Evolutionary conservation across 2,113 vertebrate species (phyloP), one percentile per base, ranked within the genome.

Genomic region (Toxotes jaculatrix): DNA sequence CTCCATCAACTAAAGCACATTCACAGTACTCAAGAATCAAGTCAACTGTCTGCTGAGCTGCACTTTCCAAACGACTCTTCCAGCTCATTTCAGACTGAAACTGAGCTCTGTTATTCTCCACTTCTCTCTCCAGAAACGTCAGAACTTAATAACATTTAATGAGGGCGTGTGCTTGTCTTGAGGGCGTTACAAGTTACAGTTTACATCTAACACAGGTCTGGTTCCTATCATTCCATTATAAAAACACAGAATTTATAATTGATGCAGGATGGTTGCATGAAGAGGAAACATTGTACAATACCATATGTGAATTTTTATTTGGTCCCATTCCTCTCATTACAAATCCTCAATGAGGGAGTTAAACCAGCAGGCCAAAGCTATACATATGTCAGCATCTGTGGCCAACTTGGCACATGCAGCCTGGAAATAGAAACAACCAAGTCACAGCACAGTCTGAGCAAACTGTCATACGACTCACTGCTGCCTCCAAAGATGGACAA

Each of bases 81-180:
- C 78, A 80, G 57, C 59, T 78, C 40, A 17, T 70, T 84, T 84
- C 42, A 68, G 14, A 66, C 71, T 75, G 55, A 81, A 74, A 82
- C 21, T 31, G 51, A 78, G 74, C 69, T 80, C 36, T 61, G 82
- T 77, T 89, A 70, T 77, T 74, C 81, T 43, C 69, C 66, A 62
- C 38, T 59, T 32, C 38, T 40, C 66, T 62, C 70, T 38, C 32
- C 61, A 65, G 84, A 69, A 74, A 89, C 65, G 77, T 77, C 82
- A 83, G 66, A 82, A 65, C 60, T 79, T 88, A 87, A 89, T 85
- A 76, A 57, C 77, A 55, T 80, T 89, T 87, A 88, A 86, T 77
- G 69, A 89, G 86, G 74, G 75, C 3, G 66, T 78, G 68, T 68
- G 83, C 69, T 88, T 87, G 89, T 88, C 74, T 87, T 75, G n/a